Conservation (phyloP, 2,113 vertebrate species). For the Engraulis encrasicolus region DNA sequence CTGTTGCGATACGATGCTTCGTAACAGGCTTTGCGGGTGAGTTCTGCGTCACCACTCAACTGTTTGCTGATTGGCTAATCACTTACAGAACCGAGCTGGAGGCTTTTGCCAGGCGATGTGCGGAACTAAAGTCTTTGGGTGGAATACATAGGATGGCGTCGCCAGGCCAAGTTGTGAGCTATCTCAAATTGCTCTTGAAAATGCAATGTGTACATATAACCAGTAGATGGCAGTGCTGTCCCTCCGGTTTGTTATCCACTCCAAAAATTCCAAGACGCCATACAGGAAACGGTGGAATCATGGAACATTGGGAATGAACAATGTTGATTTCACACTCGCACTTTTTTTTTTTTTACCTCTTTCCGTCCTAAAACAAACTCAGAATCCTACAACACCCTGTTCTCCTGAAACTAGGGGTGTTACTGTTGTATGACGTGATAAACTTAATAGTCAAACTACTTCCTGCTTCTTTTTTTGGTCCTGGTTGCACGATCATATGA, state of each 20-base stretch:
- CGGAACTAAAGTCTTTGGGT: no score
- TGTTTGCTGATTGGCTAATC: no score
- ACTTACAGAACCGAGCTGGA: no score
- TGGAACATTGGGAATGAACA: constrained; percentile 17
- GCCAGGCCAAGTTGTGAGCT: no score
- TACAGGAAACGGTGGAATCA: constrained; percentile 15
- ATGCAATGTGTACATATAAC: neutral
- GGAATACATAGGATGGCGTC: no score
- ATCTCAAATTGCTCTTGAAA: neutral
- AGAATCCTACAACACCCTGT: neutral
- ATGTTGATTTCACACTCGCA: neutral
- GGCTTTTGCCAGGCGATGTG: no score
- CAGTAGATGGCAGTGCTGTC: neutral
- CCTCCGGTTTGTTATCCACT: neutral
- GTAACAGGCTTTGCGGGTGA: no score
- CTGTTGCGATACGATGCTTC: no score
- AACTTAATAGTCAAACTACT: neutral
- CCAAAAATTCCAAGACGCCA: constrained; percentile 12
- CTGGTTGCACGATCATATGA: neutral
- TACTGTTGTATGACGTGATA: neutral
- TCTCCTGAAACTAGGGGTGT: neutral
- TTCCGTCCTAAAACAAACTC: neutral
- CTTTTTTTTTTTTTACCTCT: neutral
- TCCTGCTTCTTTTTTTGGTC: neutral
- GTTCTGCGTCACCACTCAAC: no score